Conservation (phyloP, 2,797 vertebrate species). For the Sebastes taczanowskii region DNA sequence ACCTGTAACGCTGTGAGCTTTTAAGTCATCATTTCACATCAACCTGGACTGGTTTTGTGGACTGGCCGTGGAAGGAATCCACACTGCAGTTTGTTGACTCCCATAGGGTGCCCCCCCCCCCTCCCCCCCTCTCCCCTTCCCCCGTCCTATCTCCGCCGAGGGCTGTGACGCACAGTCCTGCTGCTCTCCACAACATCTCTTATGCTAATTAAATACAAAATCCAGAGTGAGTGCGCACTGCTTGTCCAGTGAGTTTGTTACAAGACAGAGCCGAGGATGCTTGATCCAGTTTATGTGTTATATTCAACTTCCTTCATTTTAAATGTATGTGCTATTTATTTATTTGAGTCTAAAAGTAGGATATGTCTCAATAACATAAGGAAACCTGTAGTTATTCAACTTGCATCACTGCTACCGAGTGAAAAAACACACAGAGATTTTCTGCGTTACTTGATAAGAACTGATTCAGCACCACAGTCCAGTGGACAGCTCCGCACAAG, state of each 20-base stretch:
- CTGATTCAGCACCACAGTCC: constrained; percentile 61
- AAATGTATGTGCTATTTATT: neutral
- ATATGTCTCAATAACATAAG: neutral
- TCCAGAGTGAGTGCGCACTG: constrained; percentile 66
- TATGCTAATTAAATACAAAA: constrained; percentile 85
- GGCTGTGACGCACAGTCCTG: constrained; percentile 86
- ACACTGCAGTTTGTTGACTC: constrained; percentile 80
- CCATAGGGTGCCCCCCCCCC: constrained; percentile 67
- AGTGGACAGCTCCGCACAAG: constrained; percentile 57
- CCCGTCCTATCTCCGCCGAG: constrained; percentile 42
- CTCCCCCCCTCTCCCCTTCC: constrained; percentile 2
- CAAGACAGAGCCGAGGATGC: neutral
- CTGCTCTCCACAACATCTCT: constrained; percentile 84
- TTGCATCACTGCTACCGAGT: neutral
- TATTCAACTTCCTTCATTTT: neutral
- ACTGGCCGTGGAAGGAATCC: constrained; percentile 65
- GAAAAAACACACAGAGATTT: too few species aligned
- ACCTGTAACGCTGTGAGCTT: constrained; percentile 71
- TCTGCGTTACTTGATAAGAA: neutral
- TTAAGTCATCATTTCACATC: constrained; percentile 70
- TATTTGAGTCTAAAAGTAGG: neutral
- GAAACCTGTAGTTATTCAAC: neutral
- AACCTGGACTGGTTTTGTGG: constrained; percentile 64
- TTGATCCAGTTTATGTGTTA: neutral
- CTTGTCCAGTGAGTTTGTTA: constrained; percentile 31